Conservation (phyloP, 2,888 invertebrate species). For the Tetranychus truncatus region DNA sequence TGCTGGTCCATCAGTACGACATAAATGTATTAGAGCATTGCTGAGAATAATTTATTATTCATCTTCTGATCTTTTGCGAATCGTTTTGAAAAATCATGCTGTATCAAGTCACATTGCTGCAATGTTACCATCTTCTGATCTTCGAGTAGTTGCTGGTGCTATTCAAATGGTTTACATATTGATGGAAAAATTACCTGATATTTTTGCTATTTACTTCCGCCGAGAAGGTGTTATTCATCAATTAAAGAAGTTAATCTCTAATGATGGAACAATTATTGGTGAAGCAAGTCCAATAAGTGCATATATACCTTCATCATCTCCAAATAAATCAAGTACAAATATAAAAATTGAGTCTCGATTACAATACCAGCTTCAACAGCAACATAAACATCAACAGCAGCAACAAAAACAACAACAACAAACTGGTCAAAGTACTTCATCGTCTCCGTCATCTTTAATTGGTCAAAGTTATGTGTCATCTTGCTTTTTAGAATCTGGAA, state of each 20-base stretch:
- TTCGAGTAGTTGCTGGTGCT: slow-evolving; percentile 87
- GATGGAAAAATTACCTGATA: slow-evolving; percentile 84
- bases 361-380: neutral
- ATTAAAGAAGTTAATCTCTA: slow-evolving; percentile 43
- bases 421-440: slow-evolving; percentile 3
- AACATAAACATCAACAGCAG: neutral
- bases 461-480: neutral
- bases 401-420: neutral
- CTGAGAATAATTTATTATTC: slow-evolving; percentile 91
- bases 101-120: slow-evolving; percentile 88
- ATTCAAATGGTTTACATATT: slow-evolving; percentile 89
- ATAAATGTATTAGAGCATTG: slow-evolving; percentile 85
- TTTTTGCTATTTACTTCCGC: slow-evolving; percentile 84
- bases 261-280: slow-evolving; percentile 44
- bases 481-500: neutral
- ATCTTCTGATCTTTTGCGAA: slow-evolving; percentile 61
- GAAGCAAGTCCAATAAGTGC: neutral
- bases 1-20: slow-evolving; percentile 89
- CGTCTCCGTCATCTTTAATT: neutral
- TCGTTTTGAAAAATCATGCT: slow-evolving; percentile 48
- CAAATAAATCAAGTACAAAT: neutral
- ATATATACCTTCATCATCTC: neutral
- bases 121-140: slow-evolving; percentile 90
- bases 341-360: neutral
- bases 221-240: slow-evolving; percentile 95